Evolutionary conservation across 2,888 invertebrate genomes (phyloP), one percentile per base, ranked within the genome.

Genomic region (Alviniconcha strummeri): DNA sequence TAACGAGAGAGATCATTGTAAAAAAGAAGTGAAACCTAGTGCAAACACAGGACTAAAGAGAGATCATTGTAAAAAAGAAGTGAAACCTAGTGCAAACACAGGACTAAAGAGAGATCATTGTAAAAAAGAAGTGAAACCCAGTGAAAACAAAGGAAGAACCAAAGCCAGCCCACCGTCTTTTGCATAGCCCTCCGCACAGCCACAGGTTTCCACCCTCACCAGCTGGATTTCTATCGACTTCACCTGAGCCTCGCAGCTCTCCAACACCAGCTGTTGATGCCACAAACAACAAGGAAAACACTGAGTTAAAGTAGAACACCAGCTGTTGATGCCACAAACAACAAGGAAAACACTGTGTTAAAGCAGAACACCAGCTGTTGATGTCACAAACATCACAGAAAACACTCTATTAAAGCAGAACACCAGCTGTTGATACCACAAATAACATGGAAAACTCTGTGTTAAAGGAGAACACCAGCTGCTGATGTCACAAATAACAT

Each of bases 151-250:
- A 72, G 36, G 36, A 72, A 72, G 11, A 72, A 72, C 8, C 6
- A 6, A 72, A 36, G 52, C 5, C 8, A 15, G n/a, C n/a, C n/a
- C 52, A 83, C 97, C 97, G 94, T 99, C 98, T 94, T 96, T 96
- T 2, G 98, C 96, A 94, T 97, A 98, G 17, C 98, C 98, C 86
- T 94, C 94, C 6, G 93, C 93, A 91, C 94, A 94, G 80, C 98
- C 98, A 93, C 98, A 98, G 0, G 98, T 98, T 94, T 99, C 99
- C 3, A 99, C 97, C 83, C 99, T 95, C 1, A 99, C 97, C 86
- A 99, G 95, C 94, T 99, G 99, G 86, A 99, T 94, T 94, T 99
- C 99, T 83, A 99, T 96, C 0, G 98, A 98, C 93, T 97, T 97
- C 85, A 99, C 96, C 0, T 96, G 95, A 67, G 96, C 96, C 85